Evolutionary conservation across 2,113 vertebrate genomes (phyloP).

Genomic region (Apteryx mantelli): DNA sequence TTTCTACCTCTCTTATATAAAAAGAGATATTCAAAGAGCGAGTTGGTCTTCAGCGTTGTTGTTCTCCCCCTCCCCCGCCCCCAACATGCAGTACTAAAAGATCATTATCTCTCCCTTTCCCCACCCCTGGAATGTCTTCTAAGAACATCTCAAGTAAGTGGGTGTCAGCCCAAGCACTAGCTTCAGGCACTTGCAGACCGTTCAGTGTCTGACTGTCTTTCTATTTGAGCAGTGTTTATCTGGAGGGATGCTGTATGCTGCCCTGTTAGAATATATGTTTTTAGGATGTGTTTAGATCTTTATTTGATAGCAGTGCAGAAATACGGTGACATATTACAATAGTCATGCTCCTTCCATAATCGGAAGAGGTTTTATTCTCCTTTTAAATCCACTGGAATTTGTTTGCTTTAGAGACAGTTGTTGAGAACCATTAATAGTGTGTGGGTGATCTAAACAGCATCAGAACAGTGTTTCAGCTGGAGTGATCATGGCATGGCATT

Average conservation of each 20-base stretch:
- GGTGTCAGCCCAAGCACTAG: background rate
- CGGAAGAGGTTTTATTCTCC: background rate
- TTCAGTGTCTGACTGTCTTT: background rate
- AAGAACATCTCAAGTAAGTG: background rate
- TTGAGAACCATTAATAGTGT: background rate
- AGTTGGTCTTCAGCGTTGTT: background rate
- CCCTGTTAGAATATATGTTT: background rate
- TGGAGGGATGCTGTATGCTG: background rate
- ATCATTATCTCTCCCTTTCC: background rate
- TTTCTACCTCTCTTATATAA: fast-evolving
- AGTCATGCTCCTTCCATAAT: background rate
- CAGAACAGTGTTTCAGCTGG: background rate
- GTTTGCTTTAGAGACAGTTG: constrained; percentile 33
- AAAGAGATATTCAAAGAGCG: background rate
- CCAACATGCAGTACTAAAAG: background rate
- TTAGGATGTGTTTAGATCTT: background rate
- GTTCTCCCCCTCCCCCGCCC: background rate
- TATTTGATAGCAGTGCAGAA: background rate
- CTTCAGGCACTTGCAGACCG: fast-evolving
- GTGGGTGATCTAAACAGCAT: background rate
- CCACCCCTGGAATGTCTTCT: background rate
- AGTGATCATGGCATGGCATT: fast-evolving
- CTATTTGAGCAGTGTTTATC: background rate
- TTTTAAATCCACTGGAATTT: constrained; percentile 3
- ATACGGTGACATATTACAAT: fast-evolving